A percentile compares a stretch with the other conserved stretches of the same genome.
phyloP scores from a whole-genome alignment of 2,113 vertebrate genomes.

The Pseudorasbora parva region DNA sequence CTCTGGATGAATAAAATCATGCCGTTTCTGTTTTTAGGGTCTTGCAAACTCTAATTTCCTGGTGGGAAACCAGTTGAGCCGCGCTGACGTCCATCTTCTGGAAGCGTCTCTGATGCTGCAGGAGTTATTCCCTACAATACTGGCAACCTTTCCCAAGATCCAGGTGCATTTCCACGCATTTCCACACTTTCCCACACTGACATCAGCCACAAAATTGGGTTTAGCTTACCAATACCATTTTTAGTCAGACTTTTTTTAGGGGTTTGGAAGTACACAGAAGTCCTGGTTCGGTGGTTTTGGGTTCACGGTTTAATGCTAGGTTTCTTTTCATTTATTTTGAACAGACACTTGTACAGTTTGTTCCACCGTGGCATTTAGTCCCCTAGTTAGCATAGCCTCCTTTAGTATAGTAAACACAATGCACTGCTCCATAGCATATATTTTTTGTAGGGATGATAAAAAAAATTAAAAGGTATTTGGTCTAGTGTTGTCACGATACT shows the following conservation, averaged over 20 bases:
- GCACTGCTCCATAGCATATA: too few relatives aligned
- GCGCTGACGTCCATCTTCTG: constrained; percentile 85
- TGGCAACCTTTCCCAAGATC: constrained; percentile 78
- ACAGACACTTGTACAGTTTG: too few relatives aligned
- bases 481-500: too few relatives aligned
- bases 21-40: constrained; percentile 68
- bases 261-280: too few relatives aligned
- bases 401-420: too few relatives aligned
- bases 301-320: too few relatives aligned
- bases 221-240: not conserved
- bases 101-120: constrained; percentile 86
- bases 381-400: too few relatives aligned
- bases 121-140: constrained; percentile 76
- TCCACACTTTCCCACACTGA: not conserved
- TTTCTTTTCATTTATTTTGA: too few relatives aligned
- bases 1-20: not conserved
- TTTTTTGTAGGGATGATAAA: too few relatives aligned
- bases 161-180: constrained; percentile 87
- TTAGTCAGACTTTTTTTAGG: not conserved
- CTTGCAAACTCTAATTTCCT: constrained; percentile 79
- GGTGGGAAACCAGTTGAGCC: constrained; percentile 84
- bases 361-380: too few relatives aligned
- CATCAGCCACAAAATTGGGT: not conserved
- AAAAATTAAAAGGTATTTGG: too few relatives aligned
- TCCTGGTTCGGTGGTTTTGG: too few relatives aligned